A percentile compares a stretch with the other conserved stretches of the same genome.
Evolutionary conservation across 2,888 invertebrate genomes (phyloP).

Genomic region (Drosophila niveifrons): DNA sequence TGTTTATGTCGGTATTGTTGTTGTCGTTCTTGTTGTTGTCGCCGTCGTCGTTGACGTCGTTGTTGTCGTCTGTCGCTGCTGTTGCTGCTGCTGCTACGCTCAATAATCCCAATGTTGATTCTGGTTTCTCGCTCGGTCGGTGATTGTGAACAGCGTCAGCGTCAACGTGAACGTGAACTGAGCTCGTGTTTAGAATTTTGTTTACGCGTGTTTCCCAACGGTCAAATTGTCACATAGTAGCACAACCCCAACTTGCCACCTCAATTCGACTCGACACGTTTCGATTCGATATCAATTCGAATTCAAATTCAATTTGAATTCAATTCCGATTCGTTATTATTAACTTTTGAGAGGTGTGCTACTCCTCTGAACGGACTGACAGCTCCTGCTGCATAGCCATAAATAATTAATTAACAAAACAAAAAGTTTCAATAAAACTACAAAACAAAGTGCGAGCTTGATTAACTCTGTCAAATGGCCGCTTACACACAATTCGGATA

Average conservation of each 20-base stretch:
- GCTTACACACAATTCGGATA: constrained; percentile 97
- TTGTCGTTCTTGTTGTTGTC: constrained; percentile 18
- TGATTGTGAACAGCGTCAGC: constrained; percentile 25
- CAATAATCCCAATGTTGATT: constrained; percentile 69
- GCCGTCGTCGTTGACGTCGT: not conserved
- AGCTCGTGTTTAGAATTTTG: constrained; percentile 67
- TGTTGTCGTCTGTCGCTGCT: constrained; percentile 2
- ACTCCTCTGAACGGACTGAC: not conserved
- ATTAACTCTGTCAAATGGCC: constrained; percentile 85
- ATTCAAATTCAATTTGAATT: constrained; percentile 8
- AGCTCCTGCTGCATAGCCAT: not conserved
- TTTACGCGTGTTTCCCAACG: constrained; percentile 54
- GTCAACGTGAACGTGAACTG: constrained; percentile 43
- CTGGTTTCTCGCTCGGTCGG: constrained; percentile 59
- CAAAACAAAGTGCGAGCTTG: constrained; percentile 9
- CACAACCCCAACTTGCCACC: constrained; percentile 19
- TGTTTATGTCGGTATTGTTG: constrained; percentile 61
- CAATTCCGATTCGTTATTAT: constrained; percentile 25
- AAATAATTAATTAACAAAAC: constrained; percentile 15
- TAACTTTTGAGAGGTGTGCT: constrained; percentile 20
- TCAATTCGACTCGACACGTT: not conserved
- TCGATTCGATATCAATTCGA: not conserved
- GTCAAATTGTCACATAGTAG: constrained; percentile 54
- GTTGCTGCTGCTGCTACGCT: constrained; percentile 44
- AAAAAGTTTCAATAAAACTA: constrained; percentile 2